phyloP scores from a whole-genome alignment of 2,113 vertebrate species.

The Vanacampus margaritifer region DNA sequence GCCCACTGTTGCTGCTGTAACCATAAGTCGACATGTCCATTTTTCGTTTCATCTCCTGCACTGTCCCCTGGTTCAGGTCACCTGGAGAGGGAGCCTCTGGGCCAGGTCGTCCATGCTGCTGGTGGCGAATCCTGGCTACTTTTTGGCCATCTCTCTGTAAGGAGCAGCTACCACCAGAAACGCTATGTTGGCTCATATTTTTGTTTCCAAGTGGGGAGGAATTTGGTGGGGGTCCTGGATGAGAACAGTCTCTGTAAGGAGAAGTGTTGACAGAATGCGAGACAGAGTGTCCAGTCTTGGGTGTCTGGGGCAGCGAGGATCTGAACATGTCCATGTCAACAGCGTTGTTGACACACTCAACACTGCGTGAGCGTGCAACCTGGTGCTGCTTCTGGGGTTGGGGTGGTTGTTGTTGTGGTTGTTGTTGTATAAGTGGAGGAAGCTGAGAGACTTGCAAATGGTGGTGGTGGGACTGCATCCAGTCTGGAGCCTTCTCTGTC shows the following conservation, averaged over 20 bases:
- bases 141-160: constrained; percentile 89
- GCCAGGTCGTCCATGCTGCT: constrained; percentile 81
- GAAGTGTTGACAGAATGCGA: constrained; percentile 79
- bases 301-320: constrained; percentile 71
- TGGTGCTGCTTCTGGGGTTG: constrained; percentile 69
- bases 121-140: constrained; percentile 91
- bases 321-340: constrained; percentile 80
- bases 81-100: constrained; percentile 67
- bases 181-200: constrained; percentile 60
- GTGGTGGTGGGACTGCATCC: constrained; percentile 76
- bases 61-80: constrained; percentile 60
- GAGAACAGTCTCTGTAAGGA: constrained; percentile 83
- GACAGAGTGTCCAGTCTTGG: constrained; percentile 74
- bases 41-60: constrained; percentile 82
- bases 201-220: constrained; percentile 69
- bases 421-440: constrained; percentile 48
- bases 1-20: constrained; percentile 72
- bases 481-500: constrained; percentile 80
- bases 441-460: constrained; percentile 63
- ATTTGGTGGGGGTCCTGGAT: constrained; percentile 69
- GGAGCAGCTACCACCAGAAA: constrained; percentile 76
- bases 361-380: constrained; percentile 79
- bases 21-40: constrained; percentile 82
- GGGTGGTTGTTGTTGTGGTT: constrained; percentile 57
- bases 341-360: constrained; percentile 78